phyloP scores from a whole-genome alignment of 2,888 invertebrate species.

The Drosophila mercatorum region DNA sequence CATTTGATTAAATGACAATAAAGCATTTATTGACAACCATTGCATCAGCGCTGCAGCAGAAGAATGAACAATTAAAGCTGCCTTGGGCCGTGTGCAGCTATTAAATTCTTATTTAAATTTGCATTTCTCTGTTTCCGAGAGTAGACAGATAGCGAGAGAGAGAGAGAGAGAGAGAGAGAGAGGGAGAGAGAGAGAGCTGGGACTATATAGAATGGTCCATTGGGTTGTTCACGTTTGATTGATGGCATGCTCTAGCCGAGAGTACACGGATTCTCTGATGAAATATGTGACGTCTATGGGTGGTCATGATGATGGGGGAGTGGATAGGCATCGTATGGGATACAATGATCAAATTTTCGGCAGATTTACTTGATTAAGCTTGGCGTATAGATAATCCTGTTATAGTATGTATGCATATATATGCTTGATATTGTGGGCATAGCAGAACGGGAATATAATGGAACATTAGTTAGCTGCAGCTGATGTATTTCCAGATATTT shows the following conservation, averaged over 20 bases:
- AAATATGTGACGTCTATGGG: background rate
- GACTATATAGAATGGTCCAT: background rate
- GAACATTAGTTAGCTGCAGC: too few relatives aligned
- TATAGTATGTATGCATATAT: too few relatives aligned
- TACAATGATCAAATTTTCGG: background rate
- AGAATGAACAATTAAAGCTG: slow-evolving; percentile 12
- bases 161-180: too few relatives aligned
- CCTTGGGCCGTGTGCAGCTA: slow-evolving; percentile 1
- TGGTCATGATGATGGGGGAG: background rate
- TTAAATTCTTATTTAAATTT: slow-evolving; percentile 3
- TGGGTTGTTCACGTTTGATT: background rate
- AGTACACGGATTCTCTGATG: background rate
- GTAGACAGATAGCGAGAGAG: too few relatives aligned
- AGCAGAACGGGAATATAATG: too few relatives aligned
- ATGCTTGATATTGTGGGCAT: too few relatives aligned
- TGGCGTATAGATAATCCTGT: too few relatives aligned
- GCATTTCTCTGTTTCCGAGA: background rate
- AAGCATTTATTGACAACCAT: slow-evolving; percentile 40
- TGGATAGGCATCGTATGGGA: background rate
- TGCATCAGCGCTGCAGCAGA: slow-evolving; percentile 25
- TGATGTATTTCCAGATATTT: background rate
- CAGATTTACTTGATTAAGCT: too few relatives aligned
- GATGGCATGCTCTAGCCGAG: background rate
- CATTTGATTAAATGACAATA: slow-evolving; percentile 33
- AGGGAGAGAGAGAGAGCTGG: too few relatives aligned